Evolutionary conservation across 1,140 invertebrate species (phyloP).

Genomic region (Apis cerana): DNA sequence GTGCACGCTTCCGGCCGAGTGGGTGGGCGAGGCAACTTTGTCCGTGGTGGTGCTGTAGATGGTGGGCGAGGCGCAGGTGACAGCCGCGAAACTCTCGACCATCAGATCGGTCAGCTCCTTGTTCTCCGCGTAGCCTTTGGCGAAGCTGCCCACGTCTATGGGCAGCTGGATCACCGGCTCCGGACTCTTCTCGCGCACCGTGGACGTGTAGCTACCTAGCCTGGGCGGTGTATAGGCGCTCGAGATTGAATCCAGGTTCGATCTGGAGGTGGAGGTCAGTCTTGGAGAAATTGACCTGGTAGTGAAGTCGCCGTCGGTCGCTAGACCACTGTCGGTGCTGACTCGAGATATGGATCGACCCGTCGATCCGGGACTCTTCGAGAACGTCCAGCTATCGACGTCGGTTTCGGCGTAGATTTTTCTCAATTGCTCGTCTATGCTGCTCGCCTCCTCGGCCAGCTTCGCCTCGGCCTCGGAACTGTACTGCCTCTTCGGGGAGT

Average conservation of each 20-base stretch:
- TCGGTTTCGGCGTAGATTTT: conserved; percentile 86
- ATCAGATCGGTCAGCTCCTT: conserved; percentile 80
- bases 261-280: conserved; percentile 76
- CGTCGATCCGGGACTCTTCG: conserved; percentile 81
- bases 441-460: conserved; percentile 84
- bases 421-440: conserved; percentile 86
- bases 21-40: conserved; percentile 83
- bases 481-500: conserved; percentile 82
- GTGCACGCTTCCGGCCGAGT: conserved; percentile 82
- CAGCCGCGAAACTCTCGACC: conserved; percentile 80
- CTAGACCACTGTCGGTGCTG: conserved; percentile 78
- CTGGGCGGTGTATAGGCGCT: conserved; percentile 74
- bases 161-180: conserved; percentile 77
- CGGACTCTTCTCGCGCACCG: conserved; percentile 74
- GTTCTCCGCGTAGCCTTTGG: conserved; percentile 79
- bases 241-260: conserved; percentile 76
- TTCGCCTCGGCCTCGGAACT: conserved; percentile 83
- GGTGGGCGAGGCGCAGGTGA: conserved; percentile 79
- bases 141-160: conserved; percentile 78
- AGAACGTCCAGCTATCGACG: conserved; percentile 88
- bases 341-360: conserved; percentile 78
- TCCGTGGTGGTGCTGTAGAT: conserved; percentile 80
- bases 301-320: conserved; percentile 79
- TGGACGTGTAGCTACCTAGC: conserved; percentile 69
- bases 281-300: conserved; percentile 79